Evolutionary conservation across 2,797 vertebrate genomes (phyloP).

Genomic region (Cynopterus sphinx): DNA sequence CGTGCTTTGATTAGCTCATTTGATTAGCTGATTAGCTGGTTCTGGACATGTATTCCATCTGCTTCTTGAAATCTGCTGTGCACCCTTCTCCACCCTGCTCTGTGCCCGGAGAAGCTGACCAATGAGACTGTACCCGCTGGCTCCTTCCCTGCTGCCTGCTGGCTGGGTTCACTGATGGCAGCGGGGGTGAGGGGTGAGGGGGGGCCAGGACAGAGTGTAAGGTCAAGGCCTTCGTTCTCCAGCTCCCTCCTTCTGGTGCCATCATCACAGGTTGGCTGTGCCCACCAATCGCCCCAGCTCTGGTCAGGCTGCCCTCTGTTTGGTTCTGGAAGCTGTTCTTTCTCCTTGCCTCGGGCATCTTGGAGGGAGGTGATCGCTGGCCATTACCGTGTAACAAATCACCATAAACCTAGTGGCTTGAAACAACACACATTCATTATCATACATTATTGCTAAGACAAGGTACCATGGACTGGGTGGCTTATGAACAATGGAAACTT

Average conservation of each 20-base stretch:
- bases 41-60: background rate
- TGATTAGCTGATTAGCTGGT: background rate
- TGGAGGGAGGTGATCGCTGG: background rate
- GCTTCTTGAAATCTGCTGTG: background rate
- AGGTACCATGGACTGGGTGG: background rate
- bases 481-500: background rate
- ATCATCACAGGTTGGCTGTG: background rate
- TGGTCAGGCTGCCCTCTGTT: too few relatives aligned
- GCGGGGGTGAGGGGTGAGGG: accelerated
- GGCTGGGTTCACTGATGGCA: background rate
- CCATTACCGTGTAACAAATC: background rate
- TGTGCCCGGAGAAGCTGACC: background rate
- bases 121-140: background rate
- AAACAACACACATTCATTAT: background rate
- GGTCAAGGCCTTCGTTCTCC: background rate
- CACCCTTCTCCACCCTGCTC: background rate
- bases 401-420: background rate
- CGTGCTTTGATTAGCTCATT: background rate
- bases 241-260: background rate
- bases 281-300: background rate
- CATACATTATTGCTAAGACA: background rate
- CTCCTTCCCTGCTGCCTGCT: background rate
- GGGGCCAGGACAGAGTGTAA: background rate
- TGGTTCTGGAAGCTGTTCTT: background rate
- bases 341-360: background rate